Base-by-base conservation (phyloP, 2,888 invertebrate genomes). In the Adelphocoris suturalis region DNA sequence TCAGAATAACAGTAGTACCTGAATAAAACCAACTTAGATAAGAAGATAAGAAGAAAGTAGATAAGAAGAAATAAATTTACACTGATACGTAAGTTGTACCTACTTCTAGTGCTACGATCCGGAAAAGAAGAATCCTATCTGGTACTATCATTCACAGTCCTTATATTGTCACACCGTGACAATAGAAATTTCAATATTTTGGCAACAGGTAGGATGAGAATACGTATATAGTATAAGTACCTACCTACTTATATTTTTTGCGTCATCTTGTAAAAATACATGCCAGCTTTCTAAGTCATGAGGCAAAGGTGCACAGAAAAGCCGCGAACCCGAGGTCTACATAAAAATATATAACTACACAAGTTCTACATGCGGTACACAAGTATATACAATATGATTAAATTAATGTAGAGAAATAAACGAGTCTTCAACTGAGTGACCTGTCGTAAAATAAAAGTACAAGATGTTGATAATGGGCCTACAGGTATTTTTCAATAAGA, bases 131-230 rank as follows among this genome's bases (percentile, higher is more conserved):
- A n/a, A n/a, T n/a, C n/a, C n/a, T n/a, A n/a, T n/a, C n/a, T n/a
- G 61, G 61, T 61, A 14, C 61, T 61, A n/a, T 61, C 61, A 3
- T 61, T 61, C 61, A 52, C 52, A 61, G 61, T 61, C 61, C 61
- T 61, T 19, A 61, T 4, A 61, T 12, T 37, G 52, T 52, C 52
- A 52, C 14, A 2, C 16, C 12, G 11, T 52, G 16, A 52, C 52
- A 14, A 4, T 37, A 37, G 37, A 37, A 37, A 37, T 37, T 52
- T 11, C 52, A 52, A 13, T 14, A 52, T 61, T 61, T 61, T 61
- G 61, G 61, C 61, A 61, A 37, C 37, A 37, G 37, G 19, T 61
- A 61, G 19, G 14, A 61, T 61, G 2, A 52, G 52, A 37, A 37
- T 37, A 37, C 2, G 13, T 52, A 52, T 52, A 14, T 52, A 5